Evolutionary conservation across 1,140 invertebrate species (phyloP).

Genomic region (Neodiprion fabricii): DNA sequence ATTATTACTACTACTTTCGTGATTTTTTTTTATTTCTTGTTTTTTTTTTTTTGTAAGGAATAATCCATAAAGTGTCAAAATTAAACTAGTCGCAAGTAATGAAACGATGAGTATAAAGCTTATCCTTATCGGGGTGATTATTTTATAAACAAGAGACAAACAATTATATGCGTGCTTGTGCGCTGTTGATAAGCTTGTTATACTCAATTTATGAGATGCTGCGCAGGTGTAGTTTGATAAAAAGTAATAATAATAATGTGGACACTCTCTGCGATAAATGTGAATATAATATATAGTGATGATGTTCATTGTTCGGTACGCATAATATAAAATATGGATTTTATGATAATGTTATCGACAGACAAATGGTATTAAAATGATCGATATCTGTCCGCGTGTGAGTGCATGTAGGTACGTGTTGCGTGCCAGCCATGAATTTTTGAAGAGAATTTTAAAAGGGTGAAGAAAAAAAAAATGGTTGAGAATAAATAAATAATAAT

Average conservation of each 20-base stretch:
- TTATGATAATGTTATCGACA: no score
- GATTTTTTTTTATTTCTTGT: not conserved
- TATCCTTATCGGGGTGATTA: conserved; percentile 41
- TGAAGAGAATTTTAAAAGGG: not conserved
- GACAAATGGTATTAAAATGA: not conserved
- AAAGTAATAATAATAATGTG: not conserved
- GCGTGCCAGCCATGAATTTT: not conserved
- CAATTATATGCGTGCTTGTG: conserved; percentile 3
- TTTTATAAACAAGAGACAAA: conserved; percentile 32
- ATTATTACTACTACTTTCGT: not conserved
- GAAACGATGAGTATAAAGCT: conserved; percentile 46
- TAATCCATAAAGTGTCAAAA: conserved; percentile 52
- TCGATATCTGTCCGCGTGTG: not conserved
- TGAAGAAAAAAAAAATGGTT: no score
- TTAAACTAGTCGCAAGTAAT: conserved; percentile 53
- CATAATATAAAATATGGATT: not conserved
- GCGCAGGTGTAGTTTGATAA: conserved; percentile 4
- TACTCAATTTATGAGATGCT: not conserved
- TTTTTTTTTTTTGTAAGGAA: conserved; percentile 22
- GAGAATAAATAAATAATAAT: not conserved
- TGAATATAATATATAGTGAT: not conserved
- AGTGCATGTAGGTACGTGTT: not conserved
- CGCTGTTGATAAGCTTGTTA: conserved; percentile 11
- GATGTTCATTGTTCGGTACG: not conserved
- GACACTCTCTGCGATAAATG: not conserved